These are phyloP conservation scores for Ruditapes philippinarum DNA, from an alignment of 1,140 invertebrate genomes.

Conservation along the genomic window DNA sequence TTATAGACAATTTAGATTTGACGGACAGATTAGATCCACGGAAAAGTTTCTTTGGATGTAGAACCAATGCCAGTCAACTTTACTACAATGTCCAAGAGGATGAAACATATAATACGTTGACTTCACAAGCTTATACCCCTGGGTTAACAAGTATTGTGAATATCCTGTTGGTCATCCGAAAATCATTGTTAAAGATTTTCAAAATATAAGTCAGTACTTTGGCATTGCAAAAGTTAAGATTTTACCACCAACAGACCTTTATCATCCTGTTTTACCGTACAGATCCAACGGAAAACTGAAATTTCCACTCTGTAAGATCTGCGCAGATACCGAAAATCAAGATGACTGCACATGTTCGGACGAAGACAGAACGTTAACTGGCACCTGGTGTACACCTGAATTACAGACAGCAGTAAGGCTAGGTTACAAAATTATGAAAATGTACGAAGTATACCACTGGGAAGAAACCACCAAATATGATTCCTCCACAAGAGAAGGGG, in stretches of 20 bases:
- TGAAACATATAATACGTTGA: conserved; percentile 85
- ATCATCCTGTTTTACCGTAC: conserved; percentile 36
- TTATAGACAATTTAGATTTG: conserved; percentile 56
- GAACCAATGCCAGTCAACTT: conserved; percentile 81
- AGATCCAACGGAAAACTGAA: conserved; percentile 42
- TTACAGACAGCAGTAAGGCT: not conserved
- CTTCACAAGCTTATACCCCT: conserved; percentile 68
- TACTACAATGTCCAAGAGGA: conserved; percentile 72
- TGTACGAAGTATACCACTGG: conserved; percentile 40
- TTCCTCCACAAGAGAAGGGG: not conserved
- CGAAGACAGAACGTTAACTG: not conserved
- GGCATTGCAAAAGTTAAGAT: conserved; percentile 39
- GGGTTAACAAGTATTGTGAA: too few species aligned
- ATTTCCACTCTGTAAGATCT: not conserved
- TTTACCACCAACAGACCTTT: conserved; percentile 4
- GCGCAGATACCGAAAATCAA: conserved; percentile 20
- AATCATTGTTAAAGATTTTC: conserved; percentile 18
- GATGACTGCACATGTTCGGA: not conserved
- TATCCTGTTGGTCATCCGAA: too few species aligned
- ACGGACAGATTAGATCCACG: conserved; percentile 66
- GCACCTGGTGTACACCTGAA: conserved; percentile 18
- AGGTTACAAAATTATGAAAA: not conserved
- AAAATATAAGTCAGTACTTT: not conserved
- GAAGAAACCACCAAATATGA: not conserved
- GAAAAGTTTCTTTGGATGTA: conserved; percentile 84